These are phyloP conservation scores for Sparidentex hasta DNA, from an alignment of 2,797 vertebrate genomes.

Conservation along the genomic window DNA sequence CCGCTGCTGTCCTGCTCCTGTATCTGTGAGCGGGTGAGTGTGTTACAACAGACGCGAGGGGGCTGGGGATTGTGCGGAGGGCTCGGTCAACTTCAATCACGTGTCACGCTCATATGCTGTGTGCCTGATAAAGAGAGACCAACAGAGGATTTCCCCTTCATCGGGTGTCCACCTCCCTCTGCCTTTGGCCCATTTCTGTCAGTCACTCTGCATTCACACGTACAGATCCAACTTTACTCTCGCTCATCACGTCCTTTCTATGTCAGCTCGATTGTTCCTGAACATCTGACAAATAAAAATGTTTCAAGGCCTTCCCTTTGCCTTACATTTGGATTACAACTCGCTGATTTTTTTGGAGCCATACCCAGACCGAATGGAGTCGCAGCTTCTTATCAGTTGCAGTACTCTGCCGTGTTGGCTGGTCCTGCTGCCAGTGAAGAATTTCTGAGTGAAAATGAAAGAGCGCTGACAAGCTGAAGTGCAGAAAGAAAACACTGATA, in stretches of 20 bases:
- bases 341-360: not conserved
- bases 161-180: constrained; percentile 68
- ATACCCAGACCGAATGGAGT: not conserved
- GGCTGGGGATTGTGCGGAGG: constrained; percentile 13
- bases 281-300: not conserved
- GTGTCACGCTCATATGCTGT: constrained; percentile 23
- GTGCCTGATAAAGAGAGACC: constrained; percentile 13
- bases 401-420: not conserved
- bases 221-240: not conserved
- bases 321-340: not conserved
- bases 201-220: constrained; percentile 29
- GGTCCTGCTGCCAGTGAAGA: not conserved
- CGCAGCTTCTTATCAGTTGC: not conserved
- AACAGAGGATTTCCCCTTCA: constrained; percentile 72
- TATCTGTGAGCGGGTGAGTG: constrained; percentile 15
- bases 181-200: constrained; percentile 57
- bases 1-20: constrained; percentile 58
- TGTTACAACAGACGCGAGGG: constrained; percentile 23
- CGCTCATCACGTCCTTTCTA: constrained; percentile 5
- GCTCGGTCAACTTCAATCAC: constrained; percentile 32
- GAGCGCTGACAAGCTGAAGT: not conserved
- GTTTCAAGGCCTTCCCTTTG: not conserved
- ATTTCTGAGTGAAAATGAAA: not conserved
- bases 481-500: not conserved
- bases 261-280: not conserved